phyloP scores from a whole-genome alignment of 2,888 invertebrate genomes.

The Philonicus albiceps region DNA sequence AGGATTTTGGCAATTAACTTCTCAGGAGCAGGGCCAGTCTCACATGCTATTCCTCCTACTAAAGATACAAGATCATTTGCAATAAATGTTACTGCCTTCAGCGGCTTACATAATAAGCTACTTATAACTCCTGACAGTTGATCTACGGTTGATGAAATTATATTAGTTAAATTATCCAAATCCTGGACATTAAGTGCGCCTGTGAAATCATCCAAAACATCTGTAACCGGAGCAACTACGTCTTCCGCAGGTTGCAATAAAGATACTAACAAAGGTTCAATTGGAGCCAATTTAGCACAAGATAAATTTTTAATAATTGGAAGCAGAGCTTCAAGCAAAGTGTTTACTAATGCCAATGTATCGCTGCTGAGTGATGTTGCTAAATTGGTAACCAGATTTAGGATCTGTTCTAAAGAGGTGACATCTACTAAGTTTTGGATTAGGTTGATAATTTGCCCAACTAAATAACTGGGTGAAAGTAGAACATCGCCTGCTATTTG shows the following conservation, averaged over 20 bases:
- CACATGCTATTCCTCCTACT: neutral
- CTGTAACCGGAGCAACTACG: neutral
- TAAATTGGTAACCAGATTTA: neutral
- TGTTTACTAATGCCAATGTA: neutral
- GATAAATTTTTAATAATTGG: neutral
- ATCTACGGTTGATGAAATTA: neutral
- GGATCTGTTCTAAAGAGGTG: neutral
- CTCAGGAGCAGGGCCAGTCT: neutral
- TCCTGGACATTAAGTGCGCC: neutral
- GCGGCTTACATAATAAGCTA: neutral
- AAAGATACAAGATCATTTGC: neutral
- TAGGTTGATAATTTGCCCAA: neutral
- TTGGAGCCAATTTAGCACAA: neutral
- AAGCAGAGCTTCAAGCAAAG: neutral
- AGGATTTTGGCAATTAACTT: neutral
- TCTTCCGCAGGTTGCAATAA: neutral
- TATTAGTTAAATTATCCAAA: neutral
- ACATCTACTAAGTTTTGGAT: neutral
- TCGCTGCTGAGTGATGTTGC: neutral
- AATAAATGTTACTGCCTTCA: neutral
- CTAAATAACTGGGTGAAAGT: neutral
- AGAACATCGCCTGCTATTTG: neutral
- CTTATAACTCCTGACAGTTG: neutral
- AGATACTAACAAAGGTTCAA: neutral
- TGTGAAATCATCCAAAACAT: neutral